Base-by-base conservation (phyloP, 2,888 invertebrate genomes). In the Drosophila melanosoma region DNA sequence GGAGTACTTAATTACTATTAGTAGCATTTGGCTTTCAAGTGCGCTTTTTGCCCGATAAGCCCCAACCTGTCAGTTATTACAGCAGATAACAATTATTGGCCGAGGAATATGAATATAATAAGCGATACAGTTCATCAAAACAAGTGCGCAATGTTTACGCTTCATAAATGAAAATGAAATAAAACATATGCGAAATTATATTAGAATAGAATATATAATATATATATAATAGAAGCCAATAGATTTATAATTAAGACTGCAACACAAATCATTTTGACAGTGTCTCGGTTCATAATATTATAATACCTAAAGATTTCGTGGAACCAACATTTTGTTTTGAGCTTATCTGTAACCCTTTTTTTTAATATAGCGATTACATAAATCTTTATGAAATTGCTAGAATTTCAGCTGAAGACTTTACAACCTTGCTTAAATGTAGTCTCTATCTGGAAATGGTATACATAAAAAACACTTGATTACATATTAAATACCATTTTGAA, bases 1-100 rank as follows among this genome's bases (percentile, higher is more conserved):
- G 69, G 62, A 87, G 74, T 62, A 64, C 57, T 67, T 87, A 87
- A 87, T 87, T 89, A 82, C 87, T 84, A 87, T 89, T 87, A 76
- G 82, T 66, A 74, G 78, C 76, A 71, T 79, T 83, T 77, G 67
- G 63, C 20, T 32, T 38, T 54, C 20, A 69, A 84, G 82, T 73
- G 76, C 58, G 40, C 49, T 67, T 48, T 48, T 60, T 26, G 17
- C 7, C 26, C 42, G 81, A 87, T 85, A 85, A 86, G 61, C 61
- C 33, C 2, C 49, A 64, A 69, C 33, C 71, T 74, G 57, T 62
- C 68, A 64, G 65, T 45, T 73, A 76, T 68, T 66, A 63, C 56
- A 64, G 52, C 29, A 68, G 77, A 78, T 78, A 78, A 70, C 63
- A 67, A n/a, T 74, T 69, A 69, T 74, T 63, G 32, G 33, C 20